Percentiles rank a stretch among this genome's conserved stretches.
phyloP scores from a whole-genome alignment of 2,888 invertebrate species.

The Conus canariensis region DNA sequence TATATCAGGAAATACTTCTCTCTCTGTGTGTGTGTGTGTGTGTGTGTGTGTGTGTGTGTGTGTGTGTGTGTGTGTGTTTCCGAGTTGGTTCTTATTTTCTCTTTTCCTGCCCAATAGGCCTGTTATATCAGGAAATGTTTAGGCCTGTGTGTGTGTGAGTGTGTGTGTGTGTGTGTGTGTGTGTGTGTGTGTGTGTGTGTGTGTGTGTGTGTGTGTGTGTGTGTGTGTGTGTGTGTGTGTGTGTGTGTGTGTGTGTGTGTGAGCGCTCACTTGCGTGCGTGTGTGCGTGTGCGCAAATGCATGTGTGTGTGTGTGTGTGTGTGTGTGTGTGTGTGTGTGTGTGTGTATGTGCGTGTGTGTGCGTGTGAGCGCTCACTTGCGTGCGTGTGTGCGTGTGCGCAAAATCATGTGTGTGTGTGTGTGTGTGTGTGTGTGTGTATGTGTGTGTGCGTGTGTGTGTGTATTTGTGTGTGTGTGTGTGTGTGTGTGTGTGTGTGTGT shows the following conservation, averaged over 20 bases:
- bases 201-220: conserved; percentile 10
- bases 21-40: no score
- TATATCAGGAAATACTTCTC: no score
- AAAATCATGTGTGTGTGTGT: background rate
- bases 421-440: background rate
- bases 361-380: background rate
- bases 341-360: background rate
- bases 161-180: background rate
- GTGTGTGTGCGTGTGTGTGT: background rate
- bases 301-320: background rate
- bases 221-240: background rate
- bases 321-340: background rate
- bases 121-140: no score
- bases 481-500: no score
- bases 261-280: background rate
- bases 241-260: background rate
- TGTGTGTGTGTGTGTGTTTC: no score
- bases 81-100: no score
- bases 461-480: no score
- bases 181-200: background rate
- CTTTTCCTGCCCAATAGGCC: no score
- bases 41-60: no score
- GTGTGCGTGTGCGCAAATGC: background rate
- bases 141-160: no score
- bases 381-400: background rate